Base-by-base conservation (phyloP, 2,888 invertebrate genomes). In the Lumbricus terrestris region DNA sequence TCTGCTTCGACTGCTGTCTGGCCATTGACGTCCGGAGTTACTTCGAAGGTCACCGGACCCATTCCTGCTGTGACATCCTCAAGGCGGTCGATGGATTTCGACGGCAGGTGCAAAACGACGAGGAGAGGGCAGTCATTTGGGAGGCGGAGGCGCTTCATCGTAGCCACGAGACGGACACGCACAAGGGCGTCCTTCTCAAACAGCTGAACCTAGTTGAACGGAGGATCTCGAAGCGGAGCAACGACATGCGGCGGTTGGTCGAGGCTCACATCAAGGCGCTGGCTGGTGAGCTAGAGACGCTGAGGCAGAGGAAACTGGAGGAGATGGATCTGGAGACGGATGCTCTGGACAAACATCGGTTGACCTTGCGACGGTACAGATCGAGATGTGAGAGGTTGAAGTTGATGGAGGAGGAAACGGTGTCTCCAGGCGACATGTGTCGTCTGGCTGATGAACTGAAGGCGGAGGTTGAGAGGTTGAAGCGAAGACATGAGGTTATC, bases 31-130 rank as follows among this genome's bases (percentile, higher is more conserved):
- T 85, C 1, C 11, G 85, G 1, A 6, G 37, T 8, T 37, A 85
- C 85, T 85, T 85, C 85, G 37, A 85, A 0, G 6, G 23, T 16
- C 90, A 90, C 33, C 82, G 82, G 29, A 38, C 69, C 11, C 90
- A 90, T 23, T 15, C 16, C 38, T 90, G 90, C 37, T 38, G 82
- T 34, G 90, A 90, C n/a, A 83, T 90, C 90, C 20, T 37, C 29
- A 40, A 82, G 40, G 90, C 82, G 5, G n/a, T 82, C 37, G 83
- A 35, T 16, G 37, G 29, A 29, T 83, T 90, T 23, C 83, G 90
- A 3, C 33, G 82, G 29, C 82, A 90, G 85, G 82, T 90, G 83
- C 83, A 90, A 1, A 33, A 11, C 35, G 85, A 34, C 35, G 34
- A 85, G n/a, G 37, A 37, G 85, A 85, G 35, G 85, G 85, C 37